Evolutionary conservation across 2,888 invertebrate species (phyloP).

Genomic region (Agapostemon virescens): DNA sequence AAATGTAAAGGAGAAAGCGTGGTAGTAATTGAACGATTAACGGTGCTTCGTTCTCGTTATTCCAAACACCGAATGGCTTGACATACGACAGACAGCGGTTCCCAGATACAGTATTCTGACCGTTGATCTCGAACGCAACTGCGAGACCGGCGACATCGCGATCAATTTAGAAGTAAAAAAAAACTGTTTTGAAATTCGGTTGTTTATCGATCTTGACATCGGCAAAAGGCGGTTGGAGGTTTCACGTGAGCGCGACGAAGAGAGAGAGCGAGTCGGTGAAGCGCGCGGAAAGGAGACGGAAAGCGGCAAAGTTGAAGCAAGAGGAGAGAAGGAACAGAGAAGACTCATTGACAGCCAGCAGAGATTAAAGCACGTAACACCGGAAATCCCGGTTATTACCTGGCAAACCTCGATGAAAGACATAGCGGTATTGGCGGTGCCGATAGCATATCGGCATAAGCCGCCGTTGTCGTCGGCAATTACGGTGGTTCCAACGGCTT

Average conservation of each 20-base stretch:
- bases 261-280: not conserved
- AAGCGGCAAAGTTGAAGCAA: not conserved
- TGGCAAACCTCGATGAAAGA: conserved; percentile 79
- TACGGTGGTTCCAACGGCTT: conserved; percentile 31
- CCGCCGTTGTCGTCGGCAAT: conserved; percentile 59
- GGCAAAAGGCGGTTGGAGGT: not conserved
- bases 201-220: conserved; percentile 15
- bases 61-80: not conserved
- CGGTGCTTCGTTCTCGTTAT: conserved; percentile 43
- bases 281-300: conserved; percentile 13
- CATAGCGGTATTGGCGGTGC: conserved; percentile 74
- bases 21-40: conserved; percentile 41
- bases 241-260: conserved; percentile 15
- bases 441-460: conserved; percentile 77
- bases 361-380: conserved; percentile 17
- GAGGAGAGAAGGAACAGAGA: not conserved
- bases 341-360: conserved; percentile 24
- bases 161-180: not conserved
- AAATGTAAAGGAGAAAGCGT: conserved; percentile 22
- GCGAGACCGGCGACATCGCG: not conserved
- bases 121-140: not conserved
- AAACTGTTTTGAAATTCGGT: not conserved
- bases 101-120: not conserved
- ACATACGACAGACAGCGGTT: not conserved
- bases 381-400: conserved; percentile 66